Percentiles rank a stretch among this genome's conserved stretches.
phyloP scores from a whole-genome alignment of 1,140 invertebrate species.

The Bilobella aurantiaca region DNA sequence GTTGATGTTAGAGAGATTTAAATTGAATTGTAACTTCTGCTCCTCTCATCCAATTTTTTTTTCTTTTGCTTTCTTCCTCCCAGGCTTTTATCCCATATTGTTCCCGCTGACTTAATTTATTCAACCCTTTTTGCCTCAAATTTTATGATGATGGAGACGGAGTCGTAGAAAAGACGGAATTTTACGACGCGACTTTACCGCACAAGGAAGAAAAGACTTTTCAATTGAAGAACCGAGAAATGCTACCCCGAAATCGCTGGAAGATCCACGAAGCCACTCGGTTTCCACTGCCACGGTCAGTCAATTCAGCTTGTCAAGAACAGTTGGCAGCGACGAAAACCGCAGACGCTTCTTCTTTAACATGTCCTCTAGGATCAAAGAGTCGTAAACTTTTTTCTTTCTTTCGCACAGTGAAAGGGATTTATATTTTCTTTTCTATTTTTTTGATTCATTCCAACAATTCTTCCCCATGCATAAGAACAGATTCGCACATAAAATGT shows the following conservation, averaged over 20 bases:
- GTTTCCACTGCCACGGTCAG: neutral
- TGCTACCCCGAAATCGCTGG: neutral
- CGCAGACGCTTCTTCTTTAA: too few species aligned
- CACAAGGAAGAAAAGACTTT: neutral
- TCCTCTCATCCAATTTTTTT: too few species aligned
- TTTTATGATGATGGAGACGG: slow-evolving; percentile 2
- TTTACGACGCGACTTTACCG: neutral
- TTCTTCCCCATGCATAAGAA: neutral
- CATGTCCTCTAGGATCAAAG: too few species aligned
- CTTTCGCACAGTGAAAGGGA: neutral
- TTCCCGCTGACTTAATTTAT: slow-evolving; percentile 1
- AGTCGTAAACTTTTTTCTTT: slow-evolving; percentile 2
- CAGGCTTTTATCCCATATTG: neutral
- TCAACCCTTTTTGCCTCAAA: slow-evolving; percentile 7
- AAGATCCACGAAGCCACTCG: too few species aligned
- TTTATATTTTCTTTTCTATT: slow-evolving; percentile 1
- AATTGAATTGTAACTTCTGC: slow-evolving; percentile 8
- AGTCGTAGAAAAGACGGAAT: neutral
- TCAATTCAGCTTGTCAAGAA: neutral
- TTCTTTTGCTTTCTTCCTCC: too few species aligned
- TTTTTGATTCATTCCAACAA: slow-evolving; percentile 2
- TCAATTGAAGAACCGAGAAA: neutral
- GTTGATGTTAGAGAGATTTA: neutral
- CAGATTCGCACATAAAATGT: neutral
- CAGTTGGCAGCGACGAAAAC: neutral